Percentiles rank a stretch among this genome's conserved stretches.
These are phyloP conservation scores for Notoglanidium macrostoma DNA, from an alignment of 2,797 vertebrate species.

Conservation along the genomic window DNA sequence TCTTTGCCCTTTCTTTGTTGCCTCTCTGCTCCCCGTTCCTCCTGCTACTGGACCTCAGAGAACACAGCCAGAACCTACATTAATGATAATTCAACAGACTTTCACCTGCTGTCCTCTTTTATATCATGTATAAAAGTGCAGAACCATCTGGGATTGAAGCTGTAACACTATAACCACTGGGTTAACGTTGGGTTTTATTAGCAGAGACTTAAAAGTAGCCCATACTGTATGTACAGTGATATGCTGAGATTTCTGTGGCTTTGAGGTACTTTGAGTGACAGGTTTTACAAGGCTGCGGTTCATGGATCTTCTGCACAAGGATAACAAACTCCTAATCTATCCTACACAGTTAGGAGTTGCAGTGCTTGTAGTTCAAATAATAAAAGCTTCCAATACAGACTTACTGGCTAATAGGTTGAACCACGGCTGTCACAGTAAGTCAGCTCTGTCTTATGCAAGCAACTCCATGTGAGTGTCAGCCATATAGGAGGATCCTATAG, in stretches of 20 bases:
- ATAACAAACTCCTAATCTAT: background rate
- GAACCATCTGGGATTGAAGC: background rate
- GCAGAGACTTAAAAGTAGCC: background rate
- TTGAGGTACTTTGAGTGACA: background rate
- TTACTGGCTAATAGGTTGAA: background rate
- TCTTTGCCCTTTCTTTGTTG: constrained; percentile 25
- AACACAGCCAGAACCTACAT: constrained; percentile 5
- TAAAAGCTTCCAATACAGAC: background rate
- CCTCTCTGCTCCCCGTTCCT: background rate
- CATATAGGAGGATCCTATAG: constrained; percentile 58
- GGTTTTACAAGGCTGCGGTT: background rate
- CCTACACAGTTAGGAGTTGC: background rate
- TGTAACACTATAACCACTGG: background rate
- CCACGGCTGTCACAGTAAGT: background rate
- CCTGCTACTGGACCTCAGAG: constrained; percentile 14
- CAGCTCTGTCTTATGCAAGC: background rate
- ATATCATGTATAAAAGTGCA: background rate
- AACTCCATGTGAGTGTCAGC: background rate
- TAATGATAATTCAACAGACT: constrained; percentile 6
- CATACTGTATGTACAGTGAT: background rate
- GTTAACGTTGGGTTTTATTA: background rate
- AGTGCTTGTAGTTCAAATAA: background rate
- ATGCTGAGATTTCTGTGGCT: background rate
- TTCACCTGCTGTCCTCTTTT: constrained; percentile 11
- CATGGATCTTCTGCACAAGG: background rate